These are phyloP conservation scores for Dryococelus australis DNA, from an alignment of 2,888 invertebrate species.

Conservation along the genomic window DNA sequence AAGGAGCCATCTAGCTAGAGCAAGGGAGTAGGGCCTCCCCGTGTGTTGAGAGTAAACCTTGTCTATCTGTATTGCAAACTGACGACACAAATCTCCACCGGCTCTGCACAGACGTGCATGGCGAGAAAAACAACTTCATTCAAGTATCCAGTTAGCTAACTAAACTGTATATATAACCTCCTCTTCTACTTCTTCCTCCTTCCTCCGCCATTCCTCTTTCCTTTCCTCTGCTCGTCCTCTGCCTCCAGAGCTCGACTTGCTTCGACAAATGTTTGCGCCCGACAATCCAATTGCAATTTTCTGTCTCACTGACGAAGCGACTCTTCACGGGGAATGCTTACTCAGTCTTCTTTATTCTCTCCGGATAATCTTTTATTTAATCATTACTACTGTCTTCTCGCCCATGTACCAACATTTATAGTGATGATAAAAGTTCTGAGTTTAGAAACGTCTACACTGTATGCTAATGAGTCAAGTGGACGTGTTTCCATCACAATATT, in stretches of 20 bases:
- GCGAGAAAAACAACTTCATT: constrained; percentile 9
- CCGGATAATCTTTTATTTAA: constrained; percentile 9
- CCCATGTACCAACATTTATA: not conserved
- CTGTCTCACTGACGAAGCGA: not conserved
- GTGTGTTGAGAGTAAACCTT: constrained; percentile 44
- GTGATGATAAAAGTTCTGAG: not conserved
- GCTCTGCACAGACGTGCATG: not conserved
- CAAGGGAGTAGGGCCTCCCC: constrained; percentile 30
- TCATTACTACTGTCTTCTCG: not conserved
- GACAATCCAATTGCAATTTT: constrained; percentile 16
- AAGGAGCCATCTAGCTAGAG: constrained; percentile 39
- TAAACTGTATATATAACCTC: constrained; percentile 16
- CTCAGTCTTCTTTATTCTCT: not conserved
- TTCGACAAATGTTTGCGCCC: not conserved
- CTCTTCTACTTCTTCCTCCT: not conserved
- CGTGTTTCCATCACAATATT: too few species aligned
- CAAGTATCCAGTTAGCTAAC: constrained; percentile 16
- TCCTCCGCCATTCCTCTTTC: not conserved
- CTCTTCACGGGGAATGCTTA: not conserved
- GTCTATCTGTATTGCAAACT: constrained; percentile 46
- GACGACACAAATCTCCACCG: constrained; percentile 20
- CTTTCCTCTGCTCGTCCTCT: not conserved
- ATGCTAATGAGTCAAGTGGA: not conserved
- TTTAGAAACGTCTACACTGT: not conserved
- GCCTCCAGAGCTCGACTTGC: not conserved